Evolutionary conservation across 2,797 vertebrate species (phyloP), one percentile per base, ranked within the genome.

Genomic region (Pipistrellus kuhlii): DNA sequence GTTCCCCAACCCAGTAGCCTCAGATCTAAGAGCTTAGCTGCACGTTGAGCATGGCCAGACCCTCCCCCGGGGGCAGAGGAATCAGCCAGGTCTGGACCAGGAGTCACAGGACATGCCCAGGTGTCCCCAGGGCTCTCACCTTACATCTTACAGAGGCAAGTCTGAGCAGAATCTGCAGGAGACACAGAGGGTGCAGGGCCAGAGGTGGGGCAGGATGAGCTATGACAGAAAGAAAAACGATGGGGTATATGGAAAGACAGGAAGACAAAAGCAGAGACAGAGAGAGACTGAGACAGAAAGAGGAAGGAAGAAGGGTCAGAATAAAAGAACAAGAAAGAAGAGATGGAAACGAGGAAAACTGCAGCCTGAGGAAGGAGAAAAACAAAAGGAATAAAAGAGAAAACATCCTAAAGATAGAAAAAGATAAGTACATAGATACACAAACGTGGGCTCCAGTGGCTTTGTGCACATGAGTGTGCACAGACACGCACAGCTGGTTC

Each of bases 391-490:
- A 23, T 12, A 5, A 27, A 72, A 44, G n/a, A 25, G 38, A 81
- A 73, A 83, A 30, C 44, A 57, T 41, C 23, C n/a, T 8, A 55
- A 80, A 62, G 32, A 46, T 35, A 62, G 32, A 20, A 46, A 80
- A 14, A 64, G 25, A 1, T 6, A 32, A 51, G 15, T 3, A 15
- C 38, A 3, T 0, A 20, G 68, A 18, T 18, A 13, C 30, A 53
- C 21, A 14, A 18, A 66, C 23, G 0, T 2, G 66, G 10, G 23
- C 0, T 8, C 18, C 35, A 18, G 18, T 0, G 0, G 38, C 35
- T 66, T 44, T 21, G 78, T 1, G 21, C 17, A 8, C 15, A 0
- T 2, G 44, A 59, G 20, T 2, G 20, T 2, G 9, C 14, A 18
- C 4, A 11, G 20, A 6, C 27, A 15, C 0, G 0, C 35, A 23